Base-by-base conservation (phyloP, 2,797 vertebrate genomes). In the Sciurus vulgaris region DNA sequence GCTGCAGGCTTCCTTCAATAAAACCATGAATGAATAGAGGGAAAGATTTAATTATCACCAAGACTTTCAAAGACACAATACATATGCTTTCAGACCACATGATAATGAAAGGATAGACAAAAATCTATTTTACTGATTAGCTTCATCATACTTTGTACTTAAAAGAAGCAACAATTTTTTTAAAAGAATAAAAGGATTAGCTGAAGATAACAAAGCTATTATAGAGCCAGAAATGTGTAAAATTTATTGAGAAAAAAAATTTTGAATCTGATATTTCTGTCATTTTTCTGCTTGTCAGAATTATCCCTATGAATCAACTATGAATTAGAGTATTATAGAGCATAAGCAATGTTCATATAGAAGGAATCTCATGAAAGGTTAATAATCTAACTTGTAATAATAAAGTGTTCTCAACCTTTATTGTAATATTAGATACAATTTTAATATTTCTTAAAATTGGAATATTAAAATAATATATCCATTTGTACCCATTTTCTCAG, bases 91-190 rank as follows among this genome's bases (percentile, higher is more conserved):
- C 47, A 79, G 51, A 96, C n/a, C 33, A 86, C 41, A 89, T 61
- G 14, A 96, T 33, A 96, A 95, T 72, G 24, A 96, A 89, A 49
- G 41, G 33, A 92, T 59, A 9, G 65, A 72, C 56, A 94, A 92
- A 96, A 96, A 90, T 78, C 77, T 83, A 70, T 86, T 97, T 93
- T 93, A 87, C 61, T 92, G 82, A 96, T 87, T 59, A 86, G 65
- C 65, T 72, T 59, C n/a, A 96, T 72, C 81, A 87, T 72, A 83
- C 59, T 79, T 38, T 92, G 65, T 79, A 96, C n/a, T 65, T 95
- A 91, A 94, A 95, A 92, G 85, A 82, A 92, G 84, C 56, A 92
- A 69, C 15, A 79, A 63, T 35, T 92, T 76, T 91, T 76, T 61
- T 38, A 61, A 77, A 65, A 81, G 28, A 89, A 73, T 87, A 41